phyloP scores from a whole-genome alignment of 2,888 invertebrate species.

The Horisme vitalbata region DNA sequence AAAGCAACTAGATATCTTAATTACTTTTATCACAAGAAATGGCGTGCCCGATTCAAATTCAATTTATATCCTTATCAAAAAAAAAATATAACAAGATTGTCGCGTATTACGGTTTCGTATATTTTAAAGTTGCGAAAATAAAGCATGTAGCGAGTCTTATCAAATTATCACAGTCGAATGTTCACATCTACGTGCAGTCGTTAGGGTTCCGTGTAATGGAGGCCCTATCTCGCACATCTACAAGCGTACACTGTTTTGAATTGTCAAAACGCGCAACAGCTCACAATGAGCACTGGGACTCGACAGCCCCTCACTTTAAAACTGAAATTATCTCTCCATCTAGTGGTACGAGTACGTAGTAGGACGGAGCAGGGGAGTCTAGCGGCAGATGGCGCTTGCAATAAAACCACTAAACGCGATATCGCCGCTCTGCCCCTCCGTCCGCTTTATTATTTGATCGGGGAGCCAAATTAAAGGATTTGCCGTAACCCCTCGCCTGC shows the following conservation, averaged over 20 bases:
- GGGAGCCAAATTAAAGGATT: slow-evolving; percentile 83
- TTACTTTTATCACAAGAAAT: slow-evolving; percentile 6
- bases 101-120: neutral
- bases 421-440: slow-evolving; percentile 73
- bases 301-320: slow-evolving; percentile 62
- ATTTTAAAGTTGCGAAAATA: slow-evolving; percentile 14
- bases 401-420: slow-evolving; percentile 83
- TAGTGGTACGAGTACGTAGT: slow-evolving; percentile 32
- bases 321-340: slow-evolving; percentile 80
- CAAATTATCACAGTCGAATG: slow-evolving; percentile 63
- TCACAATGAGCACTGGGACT: slow-evolving; percentile 63
- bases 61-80: slow-evolving; percentile 7
- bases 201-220: slow-evolving; percentile 63
- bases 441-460: slow-evolving; percentile 82
- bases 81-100: slow-evolving; percentile 11
- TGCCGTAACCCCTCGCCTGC: slow-evolving; percentile 73
- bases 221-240: slow-evolving; percentile 67
- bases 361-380: slow-evolving; percentile 47
- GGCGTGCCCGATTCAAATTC: slow-evolving; percentile 5
- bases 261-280: slow-evolving; percentile 74
- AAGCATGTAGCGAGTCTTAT: slow-evolving; percentile 48
- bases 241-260: slow-evolving; percentile 55
- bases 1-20: slow-evolving; percentile 1
- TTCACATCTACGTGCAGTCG: slow-evolving; percentile 56
- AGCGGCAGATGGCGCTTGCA: slow-evolving; percentile 81